Percentiles rank a stretch among this genome's conserved stretches.
These are phyloP conservation scores for Adela reaumurella DNA, from an alignment of 2,888 invertebrate species.

Conservation along the genomic window DNA sequence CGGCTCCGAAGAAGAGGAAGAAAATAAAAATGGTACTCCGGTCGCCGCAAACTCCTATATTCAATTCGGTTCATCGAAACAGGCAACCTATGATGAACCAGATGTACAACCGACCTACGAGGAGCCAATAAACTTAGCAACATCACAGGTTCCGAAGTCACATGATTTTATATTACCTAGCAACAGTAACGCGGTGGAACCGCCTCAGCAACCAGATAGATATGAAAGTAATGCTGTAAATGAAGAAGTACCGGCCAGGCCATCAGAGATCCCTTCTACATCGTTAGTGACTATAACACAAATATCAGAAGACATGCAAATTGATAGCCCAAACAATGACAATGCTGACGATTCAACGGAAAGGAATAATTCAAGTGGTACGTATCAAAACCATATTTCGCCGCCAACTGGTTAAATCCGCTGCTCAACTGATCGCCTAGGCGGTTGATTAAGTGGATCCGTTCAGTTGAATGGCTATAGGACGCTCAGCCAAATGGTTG, in stretches of 20 bases:
- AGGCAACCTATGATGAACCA: constrained; percentile 26
- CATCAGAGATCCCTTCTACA: neutral
- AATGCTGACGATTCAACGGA: constrained; percentile 43
- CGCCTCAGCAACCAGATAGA: constrained; percentile 1
- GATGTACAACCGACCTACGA: constrained; percentile 24
- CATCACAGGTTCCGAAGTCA: constrained; percentile 24
- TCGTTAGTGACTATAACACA: constrained; percentile 2
- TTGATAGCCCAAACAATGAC: constrained; percentile 32
- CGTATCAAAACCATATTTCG: no score
- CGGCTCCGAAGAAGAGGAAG: constrained; percentile 42
- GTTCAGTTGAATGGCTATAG: no score
- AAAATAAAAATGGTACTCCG: constrained; percentile 3
- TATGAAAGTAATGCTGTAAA: neutral
- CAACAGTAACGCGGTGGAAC: neutral
- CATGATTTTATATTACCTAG: neutral
- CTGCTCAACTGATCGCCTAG: no score
- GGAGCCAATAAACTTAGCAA: constrained; percentile 46
- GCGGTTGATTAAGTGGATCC: no score
- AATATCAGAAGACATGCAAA: constrained; percentile 37
- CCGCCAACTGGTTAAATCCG: no score
- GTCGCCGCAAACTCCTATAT: constrained; percentile 15
- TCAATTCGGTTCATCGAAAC: constrained; percentile 40
- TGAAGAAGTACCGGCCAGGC: neutral
- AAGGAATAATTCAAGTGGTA: constrained; percentile 21
- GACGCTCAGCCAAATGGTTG: no score